phyloP scores from a whole-genome alignment of 2,113 vertebrate species.

The Syngnathus floridae region DNA sequence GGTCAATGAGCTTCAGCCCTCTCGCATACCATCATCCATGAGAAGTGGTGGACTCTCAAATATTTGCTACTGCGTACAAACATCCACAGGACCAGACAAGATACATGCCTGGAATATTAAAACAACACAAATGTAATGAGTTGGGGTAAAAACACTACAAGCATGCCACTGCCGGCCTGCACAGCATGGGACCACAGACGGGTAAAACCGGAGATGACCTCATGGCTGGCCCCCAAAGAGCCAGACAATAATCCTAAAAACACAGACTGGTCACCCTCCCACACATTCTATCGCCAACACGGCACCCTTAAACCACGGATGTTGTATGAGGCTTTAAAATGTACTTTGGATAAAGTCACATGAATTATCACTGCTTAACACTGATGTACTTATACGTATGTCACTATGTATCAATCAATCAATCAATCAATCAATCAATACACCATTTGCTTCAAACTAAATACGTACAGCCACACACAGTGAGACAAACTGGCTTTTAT shows the following conservation, averaged over 20 bases:
- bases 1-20: constrained; percentile 27
- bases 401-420: background rate
- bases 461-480: background rate
- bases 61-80: constrained; percentile 1
- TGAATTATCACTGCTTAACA: background rate
- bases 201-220: constrained; percentile 39
- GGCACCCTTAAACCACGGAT: constrained; percentile 26
- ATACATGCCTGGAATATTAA: background rate
- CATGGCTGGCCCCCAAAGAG: constrained; percentile 43
- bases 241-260: constrained; percentile 62
- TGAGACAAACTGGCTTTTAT: background rate
- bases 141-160: background rate
- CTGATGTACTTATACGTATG: background rate
- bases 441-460: background rate
- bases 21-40: constrained; percentile 11
- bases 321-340: constrained; percentile 22
- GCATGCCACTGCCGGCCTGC: background rate
- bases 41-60: background rate
- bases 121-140: constrained; percentile 4
- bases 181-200: constrained; percentile 33
- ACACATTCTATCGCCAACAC: constrained; percentile 18
- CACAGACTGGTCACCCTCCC: constrained; percentile 33
- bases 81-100: constrained; percentile 3
- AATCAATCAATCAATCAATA: background rate
- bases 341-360: background rate